Evolutionary conservation across 2,888 invertebrate species (phyloP), one percentile per base, ranked within the genome.

Genomic region (Rhamnusium bicolor): DNA sequence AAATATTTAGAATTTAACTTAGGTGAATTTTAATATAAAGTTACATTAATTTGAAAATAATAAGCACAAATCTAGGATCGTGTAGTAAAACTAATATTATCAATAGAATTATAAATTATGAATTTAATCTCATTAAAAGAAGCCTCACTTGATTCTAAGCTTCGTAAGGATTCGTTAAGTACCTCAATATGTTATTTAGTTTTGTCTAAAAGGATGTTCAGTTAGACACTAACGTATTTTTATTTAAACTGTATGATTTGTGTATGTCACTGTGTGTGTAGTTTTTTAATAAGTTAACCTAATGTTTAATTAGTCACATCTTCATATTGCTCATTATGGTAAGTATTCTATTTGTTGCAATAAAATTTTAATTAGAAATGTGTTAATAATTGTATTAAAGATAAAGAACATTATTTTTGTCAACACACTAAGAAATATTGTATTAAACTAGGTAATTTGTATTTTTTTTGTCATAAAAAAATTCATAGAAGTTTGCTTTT

Each of bases 71-170:
- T 47, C 7, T 14, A 21, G 16, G 19, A 67, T n/a, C 29, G 27
- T 24, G n/a, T 24, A 67, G 40, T 10, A 21, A 56, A 54, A 67
- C 21, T 56, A 56, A 67, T 67, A 46, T 56, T 47, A 14, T 67
- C 72, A 73, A 79, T 76, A 73, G 74, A 73, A 79, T 76, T 80
- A 80, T 71, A 76, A 76, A 72, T 72, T 75, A 77, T 77, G 49
- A 79, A 74, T 78, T 80, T 81, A 83, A 83, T 83, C 83, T 72
- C 51, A 80, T 83, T 83, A 83, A 61, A 54, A 58, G 82, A 82
- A 83, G 80, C 83, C 82, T 71, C 62, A 72, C 58, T 53, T 72
- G 67, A 47, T 72, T 66, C 60, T 49, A 46, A 54, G 47, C 69
- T 62, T 67, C 71, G 67, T 79, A 78, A 72, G 79, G 79, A 73